Base-by-base conservation (phyloP, 2,113 vertebrate genomes). In the Eclectus roratus region DNA sequence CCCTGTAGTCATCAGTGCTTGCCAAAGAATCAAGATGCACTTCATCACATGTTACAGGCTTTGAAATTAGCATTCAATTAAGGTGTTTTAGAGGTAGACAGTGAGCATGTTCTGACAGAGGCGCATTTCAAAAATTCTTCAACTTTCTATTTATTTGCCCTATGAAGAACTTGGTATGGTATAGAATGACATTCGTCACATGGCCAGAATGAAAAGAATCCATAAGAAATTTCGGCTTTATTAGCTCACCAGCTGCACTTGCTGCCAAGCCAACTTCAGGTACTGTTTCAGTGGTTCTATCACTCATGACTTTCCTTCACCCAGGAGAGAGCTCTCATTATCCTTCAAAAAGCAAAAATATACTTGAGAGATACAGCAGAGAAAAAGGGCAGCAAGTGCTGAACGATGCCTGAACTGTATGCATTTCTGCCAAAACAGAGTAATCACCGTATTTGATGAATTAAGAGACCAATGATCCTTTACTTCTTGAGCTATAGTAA, bases 331-430 rank as follows among this genome's bases (percentile, higher is more conserved):
- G 18, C 7, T 93, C 52, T 94, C 53, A 74, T 92, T 91, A 41
- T 88, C 52, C 21, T 96, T 92, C 52, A 89, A 89, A 95, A 81
- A 70, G 80, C 28, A 55, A 84, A 89, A 85, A 85, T 14, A 44
- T 68, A 66, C 64, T 82, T 44, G 77, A 94, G 68, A 92, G 53
- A 85, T 63, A 66, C 17, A 93, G 55, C 43, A 80, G 60, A 88
- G 49, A 58, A 85, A 94, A 85, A 95, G 31, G 69, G 10, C 41
- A 80, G 65, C 3, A 88, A 90, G 81, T 76, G 39, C 35, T 68
- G 55, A 88, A 35, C 19, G 18, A 73, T 93, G 37, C 46, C 31
- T 79, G 41, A 91, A 52, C 35, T 85, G 35, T 27, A 65, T 87
- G 15, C 19, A 82, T 80, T 60, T 80, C 46, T 91, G 70, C 16